Base-by-base conservation (phyloP, 2,888 invertebrate genomes). In the Pyralis farinalis region DNA sequence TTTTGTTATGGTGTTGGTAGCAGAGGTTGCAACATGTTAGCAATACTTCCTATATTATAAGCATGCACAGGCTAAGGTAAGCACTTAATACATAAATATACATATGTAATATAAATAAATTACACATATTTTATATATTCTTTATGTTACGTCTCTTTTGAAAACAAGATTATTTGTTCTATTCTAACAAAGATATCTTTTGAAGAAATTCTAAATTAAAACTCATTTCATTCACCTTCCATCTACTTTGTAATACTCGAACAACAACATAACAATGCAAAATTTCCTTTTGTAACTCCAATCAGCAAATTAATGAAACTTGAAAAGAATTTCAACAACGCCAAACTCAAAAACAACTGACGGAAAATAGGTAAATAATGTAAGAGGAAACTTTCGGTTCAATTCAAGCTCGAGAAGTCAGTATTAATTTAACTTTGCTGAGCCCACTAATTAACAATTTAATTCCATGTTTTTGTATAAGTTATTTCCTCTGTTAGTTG, bases 311-410 rank as follows among this genome's bases (percentile, higher is more conserved):
- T 72, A 69, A 63, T 59, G 57, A 66, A 70, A 71, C 55, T 65
- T 56, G 38, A 63, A 33, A 73, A 73, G 68, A 72, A 72, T 71
- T 71, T 58, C 49, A 63, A 66, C 63, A 70, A 63, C 55, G 51
- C 56, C 53, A 51, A 46, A 55, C 47, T 61, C 25, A 63, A 55
- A 60, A 72, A 74, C 68, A 74, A 77, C 71, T 59, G 65, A 65
- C 69, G 71, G 65, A 57, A 71, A 76, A 75, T 68, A 73, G 63
- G 73, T 69, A 67, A 71, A 76, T 77, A 80, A 74, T 73, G 67
- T 69, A 66, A 71, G 65, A 69, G 60, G 55, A 59, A 79, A 82
- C 67, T 83, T 81, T 63, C 55, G 63, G 57, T 64, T 55, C 63
- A 65, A 67, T 71, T 59, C 63, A 63, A 73, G 74, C 54, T 74